A percentile compares a stretch with the other conserved stretches of the same genome.
Evolutionary conservation across 2,888 invertebrate species (phyloP).

Genomic region (Xanthia togata): DNA sequence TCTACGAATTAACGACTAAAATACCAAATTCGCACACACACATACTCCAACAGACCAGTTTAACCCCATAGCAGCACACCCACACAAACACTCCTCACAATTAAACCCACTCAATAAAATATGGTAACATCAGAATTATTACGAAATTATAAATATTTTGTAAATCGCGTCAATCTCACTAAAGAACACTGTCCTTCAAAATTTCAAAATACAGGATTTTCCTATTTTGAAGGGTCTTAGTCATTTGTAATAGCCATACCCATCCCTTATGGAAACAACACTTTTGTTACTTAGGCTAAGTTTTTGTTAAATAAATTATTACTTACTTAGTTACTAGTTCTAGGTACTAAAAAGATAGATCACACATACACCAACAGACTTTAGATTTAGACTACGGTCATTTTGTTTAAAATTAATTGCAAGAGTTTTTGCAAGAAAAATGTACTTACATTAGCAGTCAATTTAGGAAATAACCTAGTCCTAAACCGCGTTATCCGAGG

Average conservation of each 20-base stretch:
- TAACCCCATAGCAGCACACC: background rate
- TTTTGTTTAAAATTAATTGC: background rate
- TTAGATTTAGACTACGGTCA: background rate
- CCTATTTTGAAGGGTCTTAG: background rate
- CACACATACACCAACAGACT: too few species aligned
- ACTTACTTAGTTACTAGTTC: background rate
- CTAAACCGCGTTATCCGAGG: background rate
- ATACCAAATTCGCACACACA: background rate
- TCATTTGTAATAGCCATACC: background rate
- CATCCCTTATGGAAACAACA: background rate
- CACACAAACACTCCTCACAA: background rate
- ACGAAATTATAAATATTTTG: background rate
- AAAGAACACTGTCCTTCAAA: background rate
- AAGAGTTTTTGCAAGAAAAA: too few species aligned
- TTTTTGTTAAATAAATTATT: background rate
- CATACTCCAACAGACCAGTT: background rate
- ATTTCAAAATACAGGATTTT: background rate
- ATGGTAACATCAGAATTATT: background rate
- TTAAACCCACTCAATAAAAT: too few species aligned
- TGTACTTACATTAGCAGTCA: background rate
- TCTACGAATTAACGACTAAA: background rate
- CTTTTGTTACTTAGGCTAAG: background rate
- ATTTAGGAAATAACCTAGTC: background rate
- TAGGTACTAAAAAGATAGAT: too few species aligned
- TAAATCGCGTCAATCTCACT: background rate